A percentile compares a stretch with the other conserved stretches of the same genome.
phyloP scores from a whole-genome alignment of 1,140 invertebrate species.

The Liolophura sinensis region DNA sequence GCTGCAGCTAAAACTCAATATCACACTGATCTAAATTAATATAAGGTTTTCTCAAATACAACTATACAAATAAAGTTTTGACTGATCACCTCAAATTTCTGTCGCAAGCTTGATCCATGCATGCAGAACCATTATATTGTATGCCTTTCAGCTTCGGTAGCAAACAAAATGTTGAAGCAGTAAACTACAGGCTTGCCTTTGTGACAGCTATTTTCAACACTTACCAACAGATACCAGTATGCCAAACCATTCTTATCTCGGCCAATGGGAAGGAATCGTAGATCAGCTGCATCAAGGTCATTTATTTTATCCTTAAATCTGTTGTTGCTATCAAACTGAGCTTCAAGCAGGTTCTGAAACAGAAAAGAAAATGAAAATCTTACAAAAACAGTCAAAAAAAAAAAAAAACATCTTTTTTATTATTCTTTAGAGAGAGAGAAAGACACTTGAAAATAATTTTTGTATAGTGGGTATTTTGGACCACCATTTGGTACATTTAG shows the following conservation, averaged over 20 bases:
- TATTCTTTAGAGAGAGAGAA: too few relatives aligned
- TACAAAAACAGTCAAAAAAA: too few relatives aligned
- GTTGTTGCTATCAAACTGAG: constrained; percentile 91
- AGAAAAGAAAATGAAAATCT: constrained; percentile 26
- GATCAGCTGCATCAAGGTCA: constrained; percentile 74
- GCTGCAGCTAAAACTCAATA: neutral
- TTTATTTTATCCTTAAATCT: constrained; percentile 94
- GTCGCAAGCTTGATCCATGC: neutral
- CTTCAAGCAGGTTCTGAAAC: constrained; percentile 82
- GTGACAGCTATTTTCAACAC: constrained; percentile 14
- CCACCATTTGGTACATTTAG: too few relatives aligned
- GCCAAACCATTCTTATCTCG: constrained; percentile 84
- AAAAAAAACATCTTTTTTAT: too few relatives aligned
- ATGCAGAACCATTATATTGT: neutral
- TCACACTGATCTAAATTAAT: neutral
- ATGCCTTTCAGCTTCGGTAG: neutral
- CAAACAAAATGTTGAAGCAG: neutral
- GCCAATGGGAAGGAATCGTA: constrained; percentile 85
- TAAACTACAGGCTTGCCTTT: neutral
- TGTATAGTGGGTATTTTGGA: too few relatives aligned
- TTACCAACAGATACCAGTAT: constrained; percentile 86
- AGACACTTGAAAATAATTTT: too few relatives aligned
- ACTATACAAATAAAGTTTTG: neutral
- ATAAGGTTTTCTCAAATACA: neutral
- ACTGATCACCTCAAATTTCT: neutral